A percentile compares a stretch with the other conserved stretches of the same genome.
These are phyloP conservation scores for Autographa gamma DNA, from an alignment of 2,888 invertebrate genomes.

Conservation along the genomic window DNA sequence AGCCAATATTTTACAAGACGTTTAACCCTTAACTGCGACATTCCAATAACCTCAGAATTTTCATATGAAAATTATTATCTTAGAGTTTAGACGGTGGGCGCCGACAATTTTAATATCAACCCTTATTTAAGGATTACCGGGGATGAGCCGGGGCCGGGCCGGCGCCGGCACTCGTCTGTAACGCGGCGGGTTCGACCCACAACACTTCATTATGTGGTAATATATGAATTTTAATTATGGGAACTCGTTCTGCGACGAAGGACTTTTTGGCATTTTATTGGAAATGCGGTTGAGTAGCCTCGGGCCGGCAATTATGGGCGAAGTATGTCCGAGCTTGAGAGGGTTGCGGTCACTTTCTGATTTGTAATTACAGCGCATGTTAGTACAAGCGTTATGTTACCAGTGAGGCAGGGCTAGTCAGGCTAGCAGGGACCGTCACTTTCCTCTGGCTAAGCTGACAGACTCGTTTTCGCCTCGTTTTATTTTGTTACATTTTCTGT, in stretches of 20 bases:
- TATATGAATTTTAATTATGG: conserved; percentile 54
- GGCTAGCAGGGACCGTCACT: background rate
- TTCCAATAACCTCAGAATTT: conserved; percentile 39
- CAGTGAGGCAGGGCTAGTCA: too few species aligned
- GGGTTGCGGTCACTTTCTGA: background rate
- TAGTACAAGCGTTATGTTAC: background rate
- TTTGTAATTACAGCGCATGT: background rate
- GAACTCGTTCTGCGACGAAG: conserved; percentile 30
- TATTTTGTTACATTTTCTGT: too few species aligned
- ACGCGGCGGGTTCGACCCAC: conserved; percentile 19
- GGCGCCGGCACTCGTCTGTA: conserved; percentile 19
- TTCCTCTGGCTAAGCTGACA: background rate
- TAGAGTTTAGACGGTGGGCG: conserved; percentile 19
- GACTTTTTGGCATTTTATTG: conserved; percentile 31
- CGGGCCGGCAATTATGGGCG: conserved; percentile 9
- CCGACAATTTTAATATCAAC: conserved; percentile 56
- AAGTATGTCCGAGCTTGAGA: background rate
- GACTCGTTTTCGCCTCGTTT: background rate
- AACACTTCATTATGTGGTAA: conserved; percentile 50
- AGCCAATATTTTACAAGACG: conserved; percentile 12
- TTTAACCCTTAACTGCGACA: conserved; percentile 13
- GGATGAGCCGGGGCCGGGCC: conserved; percentile 16
- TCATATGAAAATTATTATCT: conserved; percentile 36
- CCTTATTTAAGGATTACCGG: conserved; percentile 56
- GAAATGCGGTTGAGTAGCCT: conserved; percentile 18